These are phyloP conservation scores for Danio tinwini DNA, from an alignment of 2,797 vertebrate genomes.

Conservation along the genomic window DNA sequence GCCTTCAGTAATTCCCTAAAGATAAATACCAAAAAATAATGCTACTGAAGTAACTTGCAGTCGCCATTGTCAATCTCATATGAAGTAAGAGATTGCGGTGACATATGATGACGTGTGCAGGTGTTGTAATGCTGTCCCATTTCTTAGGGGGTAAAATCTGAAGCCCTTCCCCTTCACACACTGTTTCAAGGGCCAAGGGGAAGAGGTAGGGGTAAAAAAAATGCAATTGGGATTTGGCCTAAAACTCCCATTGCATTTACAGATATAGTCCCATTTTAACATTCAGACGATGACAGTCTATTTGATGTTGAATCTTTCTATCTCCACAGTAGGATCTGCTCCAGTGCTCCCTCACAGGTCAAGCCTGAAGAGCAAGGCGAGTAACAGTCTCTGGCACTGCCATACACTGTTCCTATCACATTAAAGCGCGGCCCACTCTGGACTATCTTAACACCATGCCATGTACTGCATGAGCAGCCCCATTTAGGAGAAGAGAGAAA, in stretches of 20 bases:
- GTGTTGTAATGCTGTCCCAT: no score
- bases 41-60: no score
- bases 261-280: slow-evolving; percentile 31
- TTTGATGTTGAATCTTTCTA: slow-evolving; percentile 49
- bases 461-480: slow-evolving; percentile 41
- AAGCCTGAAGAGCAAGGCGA: slow-evolving; percentile 38
- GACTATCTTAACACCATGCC: slow-evolving; percentile 25
- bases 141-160: no score
- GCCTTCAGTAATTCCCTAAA: no score
- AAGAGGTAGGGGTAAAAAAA: no score
- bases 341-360: slow-evolving; percentile 39
- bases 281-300: slow-evolving; percentile 41
- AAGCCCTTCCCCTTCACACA: no score
- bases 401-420: slow-evolving; percentile 26
- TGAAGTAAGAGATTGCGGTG: no score
- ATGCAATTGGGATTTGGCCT: no score
- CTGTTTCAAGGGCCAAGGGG: no score
- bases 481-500: slow-evolving; percentile 38
- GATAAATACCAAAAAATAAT: no score
- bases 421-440: slow-evolving; percentile 18
- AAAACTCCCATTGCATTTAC: slow-evolving; percentile 1
- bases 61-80: no score
- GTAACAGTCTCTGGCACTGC: slow-evolving; percentile 32
- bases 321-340: slow-evolving; percentile 45
- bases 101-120: no score